Percentiles rank a stretch among this genome's conserved stretches.
These are phyloP conservation scores for Dendrocopos noguchii DNA, from an alignment of 2,113 vertebrate genomes.

Conservation along the genomic window DNA sequence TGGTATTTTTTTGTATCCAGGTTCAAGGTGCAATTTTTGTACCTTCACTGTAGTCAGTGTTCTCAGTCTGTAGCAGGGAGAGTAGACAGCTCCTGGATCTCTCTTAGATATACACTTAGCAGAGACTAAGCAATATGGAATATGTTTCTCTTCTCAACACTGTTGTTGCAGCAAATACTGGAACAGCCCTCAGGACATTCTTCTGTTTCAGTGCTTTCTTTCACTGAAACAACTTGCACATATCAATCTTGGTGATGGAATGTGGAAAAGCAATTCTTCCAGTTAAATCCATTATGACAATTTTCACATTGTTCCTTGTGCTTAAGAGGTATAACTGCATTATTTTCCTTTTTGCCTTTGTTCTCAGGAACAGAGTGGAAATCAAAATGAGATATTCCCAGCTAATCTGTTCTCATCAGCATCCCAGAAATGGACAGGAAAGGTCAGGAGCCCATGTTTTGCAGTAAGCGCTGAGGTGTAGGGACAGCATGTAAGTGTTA, in stretches of 20 bases:
- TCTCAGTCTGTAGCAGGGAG: background rate
- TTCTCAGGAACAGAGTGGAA: background rate
- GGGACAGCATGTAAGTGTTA: background rate
- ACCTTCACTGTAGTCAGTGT: fast-evolving
- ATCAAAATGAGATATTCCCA: background rate
- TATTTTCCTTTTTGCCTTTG: background rate
- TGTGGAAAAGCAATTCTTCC: background rate
- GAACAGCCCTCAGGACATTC: background rate
- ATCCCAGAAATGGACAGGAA: background rate
- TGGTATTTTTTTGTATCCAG: background rate
- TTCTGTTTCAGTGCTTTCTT: background rate
- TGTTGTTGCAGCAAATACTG: background rate
- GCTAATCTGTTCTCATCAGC: background rate
- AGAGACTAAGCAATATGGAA: background rate
- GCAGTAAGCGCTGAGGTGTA: background rate
- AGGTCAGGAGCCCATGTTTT: background rate
- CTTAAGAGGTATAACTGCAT: background rate
- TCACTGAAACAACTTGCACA: background rate
- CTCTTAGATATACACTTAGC: background rate
- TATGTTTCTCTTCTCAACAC: background rate
- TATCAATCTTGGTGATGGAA: background rate
- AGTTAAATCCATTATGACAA: background rate
- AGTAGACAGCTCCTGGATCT: background rate
- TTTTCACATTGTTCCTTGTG: background rate
- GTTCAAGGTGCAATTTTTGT: background rate